Conservation (phyloP, 2,797 vertebrate species). For the Phrynocephalus guinanensis region DNA sequence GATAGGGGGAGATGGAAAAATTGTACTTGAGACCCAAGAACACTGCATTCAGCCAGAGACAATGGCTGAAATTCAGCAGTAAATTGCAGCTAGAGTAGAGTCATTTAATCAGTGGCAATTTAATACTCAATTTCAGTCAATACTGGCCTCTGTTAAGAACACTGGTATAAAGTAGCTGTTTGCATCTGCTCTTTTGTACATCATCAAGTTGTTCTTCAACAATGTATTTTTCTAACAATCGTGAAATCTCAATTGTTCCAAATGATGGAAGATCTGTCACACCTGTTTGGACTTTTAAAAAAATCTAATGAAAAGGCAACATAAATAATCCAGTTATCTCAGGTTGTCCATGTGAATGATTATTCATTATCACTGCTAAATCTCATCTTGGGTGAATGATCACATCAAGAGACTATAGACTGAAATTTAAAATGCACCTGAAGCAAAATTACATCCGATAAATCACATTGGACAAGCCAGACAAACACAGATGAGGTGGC, state of each 20-base stretch:
- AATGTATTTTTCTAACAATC: neutral
- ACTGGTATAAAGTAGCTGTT: neutral
- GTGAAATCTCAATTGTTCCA: neutral
- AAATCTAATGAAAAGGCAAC: slow-evolving; percentile 44
- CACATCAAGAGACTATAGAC: slow-evolving; percentile 59
- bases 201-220: neutral
- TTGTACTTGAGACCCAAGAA: neutral
- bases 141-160: neutral
- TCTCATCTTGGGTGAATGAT: slow-evolving; percentile 48
- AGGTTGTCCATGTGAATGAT: slow-evolving; percentile 40
- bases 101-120: no score
- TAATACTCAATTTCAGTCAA: neutral
- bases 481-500: slow-evolving; percentile 60
- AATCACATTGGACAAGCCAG: slow-evolving; percentile 59
- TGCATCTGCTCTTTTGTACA: neutral
- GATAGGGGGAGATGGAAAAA: neutral
- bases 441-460: slow-evolving; percentile 61
- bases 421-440: slow-evolving; percentile 51
- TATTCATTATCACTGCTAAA: slow-evolving; percentile 60
- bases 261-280: neutral
- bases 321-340: slow-evolving; percentile 62
- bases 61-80: no score
- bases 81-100: no score
- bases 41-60: neutral
- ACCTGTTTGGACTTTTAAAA: slow-evolving; percentile 28